Evolutionary conservation across 2,113 vertebrate genomes (phyloP), one percentile per base, ranked within the genome.

Genomic region (Xiphophorus hellerii): DNA sequence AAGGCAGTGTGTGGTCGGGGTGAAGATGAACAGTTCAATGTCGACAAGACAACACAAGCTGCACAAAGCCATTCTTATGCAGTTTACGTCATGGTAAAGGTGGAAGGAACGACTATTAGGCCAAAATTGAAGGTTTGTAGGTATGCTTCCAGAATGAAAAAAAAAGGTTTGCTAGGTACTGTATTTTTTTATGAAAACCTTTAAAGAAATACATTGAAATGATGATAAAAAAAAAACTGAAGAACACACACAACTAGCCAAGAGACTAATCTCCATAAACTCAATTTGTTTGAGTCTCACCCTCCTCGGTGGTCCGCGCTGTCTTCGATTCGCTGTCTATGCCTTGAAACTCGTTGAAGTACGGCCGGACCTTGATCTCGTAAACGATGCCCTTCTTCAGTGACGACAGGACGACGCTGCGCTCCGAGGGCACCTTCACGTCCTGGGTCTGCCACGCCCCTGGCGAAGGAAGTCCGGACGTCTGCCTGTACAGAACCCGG

Each of bases 271-370:
- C 44, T 48, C 17, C 44, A 48, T 20, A 48, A 48, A n/a, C 51
- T 25, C 22, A 58, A 25, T 6, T 61, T 0, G 44, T 69, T 31
- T 5, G 37, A 28, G 64, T 54, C 76, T 5, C 89, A 99, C 98
- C 97, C 96, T 99, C 98, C 71, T 99, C 98, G 0, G 95, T 96
- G 28, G 97, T 99, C 66, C 97, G 96, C 1, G 96, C 95, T 0
- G 95, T 96, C 91, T 96, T 96, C 39, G 97, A 96, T 82, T 99
- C 98, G 62, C 98, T 98, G 91, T 99, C 98, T 95, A 98, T 98
- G 77, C 98, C 98, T 81, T 99, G 98, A 91, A 99, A 99, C 70
- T 99, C 98, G 70, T 99, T 99, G 93, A 99, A 99, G 80, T 98
- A 99, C 1, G 98, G 98, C 1, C 98, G 96, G 15, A 97, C 97